These are phyloP conservation scores for Allygus modestus DNA, from an alignment of 2,888 invertebrate species.

Conservation along the genomic window DNA sequence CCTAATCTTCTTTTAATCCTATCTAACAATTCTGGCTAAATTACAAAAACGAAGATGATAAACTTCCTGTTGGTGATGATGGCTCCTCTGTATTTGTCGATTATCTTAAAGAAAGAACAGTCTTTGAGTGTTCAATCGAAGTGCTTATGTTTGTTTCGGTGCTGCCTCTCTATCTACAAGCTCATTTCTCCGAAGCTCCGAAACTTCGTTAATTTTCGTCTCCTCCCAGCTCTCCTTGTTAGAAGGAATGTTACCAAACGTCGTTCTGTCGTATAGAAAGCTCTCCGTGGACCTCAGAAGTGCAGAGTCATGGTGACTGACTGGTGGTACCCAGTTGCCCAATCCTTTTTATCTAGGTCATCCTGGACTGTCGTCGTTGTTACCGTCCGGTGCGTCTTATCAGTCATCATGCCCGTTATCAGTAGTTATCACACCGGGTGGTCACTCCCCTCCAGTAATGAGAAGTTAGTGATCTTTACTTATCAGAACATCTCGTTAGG, in stretches of 20 bases:
- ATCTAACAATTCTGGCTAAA: too few relatives aligned
- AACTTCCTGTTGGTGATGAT: too few relatives aligned
- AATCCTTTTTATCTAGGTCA: not conserved
- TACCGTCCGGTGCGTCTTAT: not conserved
- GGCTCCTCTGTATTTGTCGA: too few relatives aligned
- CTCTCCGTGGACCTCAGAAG: slow-evolving; percentile 9
- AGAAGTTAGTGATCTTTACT: not conserved
- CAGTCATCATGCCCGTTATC: not conserved
- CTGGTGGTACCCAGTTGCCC: not conserved
- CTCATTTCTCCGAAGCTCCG: not conserved
- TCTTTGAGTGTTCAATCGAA: too few relatives aligned
- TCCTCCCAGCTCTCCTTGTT: not conserved
- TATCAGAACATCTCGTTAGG: too few relatives aligned
- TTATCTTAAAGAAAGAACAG: too few relatives aligned
- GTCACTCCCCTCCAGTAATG: not conserved
- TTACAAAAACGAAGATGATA: too few relatives aligned
- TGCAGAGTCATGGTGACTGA: slow-evolving; percentile 24
- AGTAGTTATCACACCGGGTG: not conserved
- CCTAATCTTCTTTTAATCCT: too few relatives aligned
- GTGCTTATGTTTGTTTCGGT: too few relatives aligned
- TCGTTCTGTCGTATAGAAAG: slow-evolving; percentile 4
- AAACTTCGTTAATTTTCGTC: not conserved
- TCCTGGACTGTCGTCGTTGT: not conserved
- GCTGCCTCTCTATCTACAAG: not conserved
- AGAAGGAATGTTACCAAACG: slow-evolving; percentile 6